phyloP scores from a whole-genome alignment of 2,113 vertebrate species.

The Acanthochromis polyacanthus region DNA sequence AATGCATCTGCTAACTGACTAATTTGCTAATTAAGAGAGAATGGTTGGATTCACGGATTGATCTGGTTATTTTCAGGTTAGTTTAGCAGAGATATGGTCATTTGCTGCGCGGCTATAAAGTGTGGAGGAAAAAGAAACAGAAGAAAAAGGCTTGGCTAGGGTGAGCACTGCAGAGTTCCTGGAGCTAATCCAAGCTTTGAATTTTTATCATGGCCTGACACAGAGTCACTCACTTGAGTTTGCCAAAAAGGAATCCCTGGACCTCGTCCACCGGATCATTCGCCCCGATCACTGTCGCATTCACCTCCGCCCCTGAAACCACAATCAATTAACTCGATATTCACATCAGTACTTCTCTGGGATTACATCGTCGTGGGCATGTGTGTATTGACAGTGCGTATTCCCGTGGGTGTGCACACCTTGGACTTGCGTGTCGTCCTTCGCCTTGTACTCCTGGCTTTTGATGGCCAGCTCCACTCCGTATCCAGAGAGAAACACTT shows the following conservation, averaged over 20 bases:
- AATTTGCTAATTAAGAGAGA: conserved; percentile 26
- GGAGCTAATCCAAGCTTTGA: conserved; percentile 58
- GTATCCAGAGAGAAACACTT: conserved; percentile 95
- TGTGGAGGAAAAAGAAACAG: not conserved
- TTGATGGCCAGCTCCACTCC: conserved; percentile 98
- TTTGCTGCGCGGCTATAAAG: conserved; percentile 20
- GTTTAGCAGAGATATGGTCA: conserved; percentile 29
- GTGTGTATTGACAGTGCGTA: conserved; percentile 3
- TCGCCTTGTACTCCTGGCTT: conserved; percentile 98
- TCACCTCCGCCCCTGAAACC: conserved; percentile 89
- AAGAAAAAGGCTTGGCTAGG: conserved; percentile 14
- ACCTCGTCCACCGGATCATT: conserved; percentile 97
- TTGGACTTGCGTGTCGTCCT: conserved; percentile 99
- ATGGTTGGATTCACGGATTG: conserved; percentile 2
- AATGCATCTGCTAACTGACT: conserved; percentile 14
- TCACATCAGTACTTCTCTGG: conserved; percentile 48
- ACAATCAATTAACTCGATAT: conserved; percentile 63
- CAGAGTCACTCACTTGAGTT: conserved; percentile 89
- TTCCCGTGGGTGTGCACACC: conserved; percentile 70
- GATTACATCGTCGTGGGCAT: conserved; percentile 19
- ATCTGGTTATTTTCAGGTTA: conserved; percentile 43
- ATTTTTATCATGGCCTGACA: conserved; percentile 44
- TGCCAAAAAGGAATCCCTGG: conserved; percentile 98
- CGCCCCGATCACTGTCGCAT: conserved; percentile 93
- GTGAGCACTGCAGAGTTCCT: conserved; percentile 29